phyloP scores from a whole-genome alignment of 1,140 invertebrate species.

The Sycobia sp. region DNA sequence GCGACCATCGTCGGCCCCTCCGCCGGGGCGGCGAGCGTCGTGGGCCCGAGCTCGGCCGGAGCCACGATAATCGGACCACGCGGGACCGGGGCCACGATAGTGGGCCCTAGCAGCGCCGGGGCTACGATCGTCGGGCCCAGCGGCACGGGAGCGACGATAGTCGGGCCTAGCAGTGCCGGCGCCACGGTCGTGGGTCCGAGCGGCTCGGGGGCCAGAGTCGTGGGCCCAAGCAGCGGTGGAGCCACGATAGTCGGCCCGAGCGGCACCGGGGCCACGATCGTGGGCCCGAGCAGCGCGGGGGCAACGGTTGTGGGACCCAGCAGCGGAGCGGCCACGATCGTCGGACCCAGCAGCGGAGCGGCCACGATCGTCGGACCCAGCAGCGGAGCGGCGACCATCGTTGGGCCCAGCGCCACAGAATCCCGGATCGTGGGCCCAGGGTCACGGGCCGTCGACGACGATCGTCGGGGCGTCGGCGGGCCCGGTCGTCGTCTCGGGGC shows the following conservation, averaged over 20 bases:
- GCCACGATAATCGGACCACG: conserved; percentile 37
- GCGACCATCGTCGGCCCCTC: conserved; percentile 39
- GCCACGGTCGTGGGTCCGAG: conserved; percentile 40
- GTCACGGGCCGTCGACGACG: conserved; percentile 25
- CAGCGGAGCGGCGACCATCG: conserved; percentile 22
- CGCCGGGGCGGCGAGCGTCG: conserved; percentile 33
- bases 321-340: conserved; percentile 22
- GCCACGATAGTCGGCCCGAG: conserved; percentile 35
- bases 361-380: conserved; percentile 37
- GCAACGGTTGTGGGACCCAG: conserved; percentile 40
- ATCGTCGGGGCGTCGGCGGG: conserved; percentile 33
- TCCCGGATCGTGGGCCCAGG: conserved; percentile 8
- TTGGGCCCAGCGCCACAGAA: conserved; percentile 35
- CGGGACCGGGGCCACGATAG: conserved; percentile 25
- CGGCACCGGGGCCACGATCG: conserved; percentile 29
- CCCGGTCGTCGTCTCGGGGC: no score
- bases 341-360: conserved; percentile 33
- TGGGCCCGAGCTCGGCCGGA: conserved; percentile 29
- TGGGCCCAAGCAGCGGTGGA: conserved; percentile 32
- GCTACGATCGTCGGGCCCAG: conserved; percentile 39
- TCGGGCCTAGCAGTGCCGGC: neutral
- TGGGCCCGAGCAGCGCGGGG: conserved; percentile 12
- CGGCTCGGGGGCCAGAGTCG: conserved; percentile 20
- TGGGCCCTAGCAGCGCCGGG: conserved; percentile 1
- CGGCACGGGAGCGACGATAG: conserved; percentile 9